Evolutionary conservation across 2,888 invertebrate genomes (phyloP).

Genomic region (Hecatera dysodea): DNA sequence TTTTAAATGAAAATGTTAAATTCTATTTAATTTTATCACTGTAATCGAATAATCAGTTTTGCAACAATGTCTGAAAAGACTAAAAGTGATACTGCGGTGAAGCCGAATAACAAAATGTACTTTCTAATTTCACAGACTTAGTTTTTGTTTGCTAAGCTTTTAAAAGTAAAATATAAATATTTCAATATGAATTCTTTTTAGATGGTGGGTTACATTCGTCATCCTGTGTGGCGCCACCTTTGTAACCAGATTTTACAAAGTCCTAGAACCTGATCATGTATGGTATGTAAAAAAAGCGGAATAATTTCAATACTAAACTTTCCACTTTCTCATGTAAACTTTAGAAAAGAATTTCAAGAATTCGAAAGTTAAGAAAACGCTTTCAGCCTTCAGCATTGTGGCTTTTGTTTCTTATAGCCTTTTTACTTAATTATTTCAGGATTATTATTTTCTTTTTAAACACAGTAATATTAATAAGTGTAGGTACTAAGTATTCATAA

Average conservation of each 20-base stretch:
- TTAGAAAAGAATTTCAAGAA: not conserved
- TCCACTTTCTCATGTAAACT: not conserved
- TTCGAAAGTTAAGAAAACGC: too few species aligned
- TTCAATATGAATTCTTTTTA: constrained; percentile 62
- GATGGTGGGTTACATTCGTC: constrained; percentile 93
- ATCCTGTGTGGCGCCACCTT: constrained; percentile 92
- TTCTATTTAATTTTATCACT: not conserved
- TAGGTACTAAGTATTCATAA: not conserved
- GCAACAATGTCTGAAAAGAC: constrained; percentile 56
- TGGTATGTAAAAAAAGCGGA: constrained; percentile 92
- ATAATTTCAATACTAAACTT: not conserved
- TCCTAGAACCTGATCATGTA: constrained; percentile 97
- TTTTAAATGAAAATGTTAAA: constrained; percentile 51
- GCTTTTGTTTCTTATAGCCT: too few species aligned
- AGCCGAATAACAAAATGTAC: constrained; percentile 62
- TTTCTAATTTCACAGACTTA: constrained; percentile 47
- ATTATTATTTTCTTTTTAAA: not conserved
- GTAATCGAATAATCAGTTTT: not conserved
- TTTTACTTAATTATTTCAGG: too few species aligned
- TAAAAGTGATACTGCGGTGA: constrained; percentile 16
- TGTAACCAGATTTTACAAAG: constrained; percentile 96
- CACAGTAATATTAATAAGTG: not conserved
- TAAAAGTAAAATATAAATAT: constrained; percentile 7
- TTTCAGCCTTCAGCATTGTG: too few species aligned
- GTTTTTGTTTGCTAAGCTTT: constrained; percentile 58